A percentile compares a stretch with the other conserved stretches of the same genome.
These are phyloP conservation scores for Manacus vitellinus DNA, from an alignment of 2,113 vertebrate genomes.

Conservation along the genomic window DNA sequence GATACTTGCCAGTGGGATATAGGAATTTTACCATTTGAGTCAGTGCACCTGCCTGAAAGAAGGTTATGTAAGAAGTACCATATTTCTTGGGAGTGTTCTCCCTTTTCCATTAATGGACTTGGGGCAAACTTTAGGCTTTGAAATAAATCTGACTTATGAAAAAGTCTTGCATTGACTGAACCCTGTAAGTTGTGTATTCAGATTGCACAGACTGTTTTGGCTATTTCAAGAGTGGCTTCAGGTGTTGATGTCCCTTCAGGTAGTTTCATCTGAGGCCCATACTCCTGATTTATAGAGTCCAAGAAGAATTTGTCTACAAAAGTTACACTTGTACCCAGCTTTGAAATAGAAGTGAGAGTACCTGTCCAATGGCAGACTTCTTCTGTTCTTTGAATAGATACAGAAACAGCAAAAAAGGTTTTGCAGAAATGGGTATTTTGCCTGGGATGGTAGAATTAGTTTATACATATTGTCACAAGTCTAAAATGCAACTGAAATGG, in stretches of 20 bases:
- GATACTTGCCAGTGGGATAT: not conserved
- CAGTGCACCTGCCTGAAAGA: not conserved
- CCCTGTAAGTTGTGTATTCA: not conserved
- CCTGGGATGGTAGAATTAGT: not conserved
- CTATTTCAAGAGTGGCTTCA: not conserved
- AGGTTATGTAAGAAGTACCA: too few relatives aligned
- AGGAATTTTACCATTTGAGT: not conserved
- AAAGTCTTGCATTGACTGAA: not conserved
- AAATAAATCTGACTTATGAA: not conserved
- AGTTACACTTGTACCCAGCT: not conserved
- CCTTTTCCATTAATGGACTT: not conserved
- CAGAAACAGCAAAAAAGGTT: not conserved
- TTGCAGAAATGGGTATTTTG: not conserved
- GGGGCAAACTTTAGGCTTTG: not conserved
- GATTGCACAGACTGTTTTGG: not conserved
- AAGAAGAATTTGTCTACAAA: not conserved
- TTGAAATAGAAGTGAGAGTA: not conserved
- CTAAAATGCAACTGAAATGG: not conserved
- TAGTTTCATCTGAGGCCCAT: not conserved
- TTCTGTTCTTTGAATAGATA: not conserved
- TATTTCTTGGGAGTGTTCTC: not conserved
- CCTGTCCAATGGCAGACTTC: fast-evolving
- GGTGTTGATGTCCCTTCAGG: not conserved
- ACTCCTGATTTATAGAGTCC: not conserved
- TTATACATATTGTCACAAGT: fast-evolving